These are phyloP conservation scores for Anas platyrhynchos DNA, from an alignment of 2,113 vertebrate species.

Conservation along the genomic window DNA sequence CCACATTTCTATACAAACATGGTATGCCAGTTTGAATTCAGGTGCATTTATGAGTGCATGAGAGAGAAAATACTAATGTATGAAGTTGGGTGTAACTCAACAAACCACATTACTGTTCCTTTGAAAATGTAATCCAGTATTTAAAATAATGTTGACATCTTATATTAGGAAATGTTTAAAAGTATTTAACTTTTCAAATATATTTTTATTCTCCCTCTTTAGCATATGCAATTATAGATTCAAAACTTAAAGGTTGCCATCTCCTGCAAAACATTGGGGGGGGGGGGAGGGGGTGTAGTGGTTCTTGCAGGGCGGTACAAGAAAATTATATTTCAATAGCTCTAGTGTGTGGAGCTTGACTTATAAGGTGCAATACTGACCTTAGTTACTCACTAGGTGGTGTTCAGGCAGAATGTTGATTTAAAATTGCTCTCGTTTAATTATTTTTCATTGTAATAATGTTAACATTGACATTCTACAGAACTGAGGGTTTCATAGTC, in stretches of 20 bases:
- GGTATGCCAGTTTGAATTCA: not conserved
- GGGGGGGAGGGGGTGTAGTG: not conserved
- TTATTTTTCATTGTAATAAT: conserved; percentile 14
- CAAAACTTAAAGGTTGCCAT: not conserved
- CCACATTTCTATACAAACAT: not conserved
- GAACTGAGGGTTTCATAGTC: not conserved
- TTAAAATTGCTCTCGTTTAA: not conserved
- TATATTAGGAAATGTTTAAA: conserved; percentile 26
- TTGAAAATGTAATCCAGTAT: conserved; percentile 28
- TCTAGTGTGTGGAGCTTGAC: not conserved
- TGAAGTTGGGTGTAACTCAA: conserved; percentile 7
- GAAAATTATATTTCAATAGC: conserved; percentile 1
- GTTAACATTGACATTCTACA: not conserved
- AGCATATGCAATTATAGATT: conserved; percentile 26
- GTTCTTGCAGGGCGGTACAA: not conserved
- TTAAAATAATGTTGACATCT: conserved; percentile 34
- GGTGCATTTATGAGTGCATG: not conserved
- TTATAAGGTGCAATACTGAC: not conserved
- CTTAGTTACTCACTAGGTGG: not conserved
- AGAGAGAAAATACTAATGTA: conserved; percentile 24
- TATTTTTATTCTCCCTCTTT: not conserved
- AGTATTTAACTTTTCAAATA: conserved; percentile 28
- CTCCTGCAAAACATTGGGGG: not conserved
- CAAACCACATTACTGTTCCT: conserved; percentile 23
- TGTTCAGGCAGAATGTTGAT: not conserved